Percentiles rank a stretch among this genome's conserved stretches.
Evolutionary conservation across 2,797 vertebrate species (phyloP).

Genomic region (Taeniopygia guttata): DNA sequence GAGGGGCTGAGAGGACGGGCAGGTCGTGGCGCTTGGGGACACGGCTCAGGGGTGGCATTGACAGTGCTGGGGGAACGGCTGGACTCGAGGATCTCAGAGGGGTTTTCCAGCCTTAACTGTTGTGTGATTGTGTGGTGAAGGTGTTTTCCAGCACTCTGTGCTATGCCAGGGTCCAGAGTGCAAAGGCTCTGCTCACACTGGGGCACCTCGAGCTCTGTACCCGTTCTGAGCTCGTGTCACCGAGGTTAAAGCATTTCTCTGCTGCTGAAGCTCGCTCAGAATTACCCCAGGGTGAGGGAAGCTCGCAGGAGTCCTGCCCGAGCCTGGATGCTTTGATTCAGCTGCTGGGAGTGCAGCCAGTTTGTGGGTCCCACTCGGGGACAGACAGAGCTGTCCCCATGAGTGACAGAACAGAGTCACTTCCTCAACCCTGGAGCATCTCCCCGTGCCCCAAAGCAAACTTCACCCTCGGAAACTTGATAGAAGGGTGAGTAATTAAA

Average conservation of each 20-base stretch:
- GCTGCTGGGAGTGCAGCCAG: not conserved
- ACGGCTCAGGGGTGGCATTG: not conserved
- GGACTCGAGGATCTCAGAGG: not conserved
- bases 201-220: fast-evolving
- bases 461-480: not conserved
- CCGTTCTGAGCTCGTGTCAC: fast-evolving
- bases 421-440: not conserved
- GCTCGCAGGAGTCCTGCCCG: not conserved
- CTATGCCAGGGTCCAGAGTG: not conserved
- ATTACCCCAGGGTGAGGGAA: not conserved
- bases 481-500: constrained; percentile 11
- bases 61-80: not conserved
- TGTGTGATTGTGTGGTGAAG: not conserved
- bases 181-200: not conserved
- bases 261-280: not conserved
- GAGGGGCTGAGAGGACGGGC: fast-evolving
- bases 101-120: not conserved
- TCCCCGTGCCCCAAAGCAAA: constrained; percentile 5
- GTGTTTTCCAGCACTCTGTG: not conserved
- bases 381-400: not conserved
- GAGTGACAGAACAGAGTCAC: not conserved
- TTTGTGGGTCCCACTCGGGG: not conserved
- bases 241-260: fast-evolving
- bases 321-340: not conserved
- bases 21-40: not conserved